These are phyloP conservation scores for Diplazon laetatorius DNA, from an alignment of 2,888 invertebrate genomes.

Conservation along the genomic window DNA sequence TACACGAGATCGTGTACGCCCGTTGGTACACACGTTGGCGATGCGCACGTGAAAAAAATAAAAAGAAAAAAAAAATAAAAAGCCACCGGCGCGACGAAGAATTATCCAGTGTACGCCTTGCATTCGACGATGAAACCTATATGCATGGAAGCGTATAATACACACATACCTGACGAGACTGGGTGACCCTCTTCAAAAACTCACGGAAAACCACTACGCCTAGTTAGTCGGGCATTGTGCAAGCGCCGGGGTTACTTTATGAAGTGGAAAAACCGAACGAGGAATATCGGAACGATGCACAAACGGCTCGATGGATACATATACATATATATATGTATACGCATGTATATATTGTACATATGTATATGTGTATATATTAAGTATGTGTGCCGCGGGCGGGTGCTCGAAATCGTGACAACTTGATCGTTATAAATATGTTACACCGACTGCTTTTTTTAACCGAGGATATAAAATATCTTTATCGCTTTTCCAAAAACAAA, in stretches of 20 bases:
- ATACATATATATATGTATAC: no score
- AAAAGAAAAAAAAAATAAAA: no score
- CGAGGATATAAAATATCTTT: conserved; percentile 52
- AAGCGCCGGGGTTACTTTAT: conserved; percentile 69
- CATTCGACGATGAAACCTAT: conserved; percentile 24
- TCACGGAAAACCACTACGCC: conserved; percentile 75
- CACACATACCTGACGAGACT: conserved; percentile 35
- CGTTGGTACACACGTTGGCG: no score
- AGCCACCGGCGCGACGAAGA: neutral
- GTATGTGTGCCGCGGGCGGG: conserved; percentile 47
- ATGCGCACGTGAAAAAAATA: no score
- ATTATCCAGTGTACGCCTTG: conserved; percentile 10
- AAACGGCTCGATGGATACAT: conserved; percentile 25
- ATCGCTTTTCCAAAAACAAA: neutral
- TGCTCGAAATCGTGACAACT: conserved; percentile 73
- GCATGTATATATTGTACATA: no score
- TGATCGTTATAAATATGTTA: conserved; percentile 69
- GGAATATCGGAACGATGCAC: conserved; percentile 41
- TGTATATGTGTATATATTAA: conserved; percentile 18
- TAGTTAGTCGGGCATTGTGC: conserved; percentile 78
- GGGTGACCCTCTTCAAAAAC: conserved; percentile 78
- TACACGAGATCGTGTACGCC: no score
- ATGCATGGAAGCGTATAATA: conserved; percentile 22
- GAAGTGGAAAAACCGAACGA: conserved; percentile 73
- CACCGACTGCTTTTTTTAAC: neutral